phyloP scores from a whole-genome alignment of 2,888 invertebrate genomes.

The Protophormia terraenovae region DNA sequence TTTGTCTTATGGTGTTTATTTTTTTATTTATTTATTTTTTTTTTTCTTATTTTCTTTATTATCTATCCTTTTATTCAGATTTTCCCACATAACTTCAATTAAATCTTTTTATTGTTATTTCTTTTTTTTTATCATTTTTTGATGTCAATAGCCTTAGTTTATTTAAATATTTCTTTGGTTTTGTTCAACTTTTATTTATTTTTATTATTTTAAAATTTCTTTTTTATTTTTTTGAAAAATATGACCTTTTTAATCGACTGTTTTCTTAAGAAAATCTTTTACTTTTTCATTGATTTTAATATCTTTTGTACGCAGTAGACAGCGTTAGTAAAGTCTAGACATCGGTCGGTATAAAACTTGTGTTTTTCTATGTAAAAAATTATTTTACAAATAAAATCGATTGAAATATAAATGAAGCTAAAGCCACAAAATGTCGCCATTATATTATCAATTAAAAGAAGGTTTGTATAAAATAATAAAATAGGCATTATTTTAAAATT shows the following conservation, averaged over 20 bases:
- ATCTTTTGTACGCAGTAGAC: not conserved
- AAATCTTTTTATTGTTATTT: not conserved
- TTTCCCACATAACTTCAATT: not conserved
- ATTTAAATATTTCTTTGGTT: not conserved
- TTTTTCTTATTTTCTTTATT: too few relatives aligned
- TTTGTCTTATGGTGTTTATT: too few relatives aligned
- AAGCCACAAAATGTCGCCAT: not conserved
- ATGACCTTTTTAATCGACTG: not conserved
- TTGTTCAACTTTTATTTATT: not conserved
- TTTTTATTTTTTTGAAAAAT: not conserved
- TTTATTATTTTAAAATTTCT: too few relatives aligned
- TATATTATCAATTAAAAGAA: not conserved
- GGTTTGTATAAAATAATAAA: too few relatives aligned
- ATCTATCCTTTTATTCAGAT: not conserved
- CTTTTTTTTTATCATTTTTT: not conserved
- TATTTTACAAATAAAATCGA: not conserved
- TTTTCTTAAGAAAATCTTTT: not conserved
- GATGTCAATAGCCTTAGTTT: not conserved
- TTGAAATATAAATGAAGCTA: not conserved
- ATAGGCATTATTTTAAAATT: too few relatives aligned
- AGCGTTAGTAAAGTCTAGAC: constrained; percentile 15
- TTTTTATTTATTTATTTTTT: too few relatives aligned
- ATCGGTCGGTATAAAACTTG: not conserved
- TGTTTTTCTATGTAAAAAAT: not conserved
- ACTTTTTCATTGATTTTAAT: not conserved